These are phyloP conservation scores for Otis tarda DNA, from an alignment of 2,113 vertebrate genomes.

Conservation along the genomic window DNA sequence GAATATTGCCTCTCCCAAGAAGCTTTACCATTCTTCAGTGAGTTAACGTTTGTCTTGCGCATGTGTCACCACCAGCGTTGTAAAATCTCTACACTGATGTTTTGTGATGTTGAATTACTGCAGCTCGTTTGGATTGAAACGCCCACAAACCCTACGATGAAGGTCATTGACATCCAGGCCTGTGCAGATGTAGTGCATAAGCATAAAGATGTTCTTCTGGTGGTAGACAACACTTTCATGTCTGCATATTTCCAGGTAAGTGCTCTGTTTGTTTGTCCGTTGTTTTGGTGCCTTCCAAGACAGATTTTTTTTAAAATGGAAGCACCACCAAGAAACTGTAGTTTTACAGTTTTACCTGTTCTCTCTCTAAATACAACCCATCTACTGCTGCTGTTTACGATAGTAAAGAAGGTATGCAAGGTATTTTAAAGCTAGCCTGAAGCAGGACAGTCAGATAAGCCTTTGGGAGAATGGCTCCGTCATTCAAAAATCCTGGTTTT, in stretches of 20 bases:
- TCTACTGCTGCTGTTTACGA: background rate
- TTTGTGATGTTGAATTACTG: background rate
- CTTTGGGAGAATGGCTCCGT: background rate
- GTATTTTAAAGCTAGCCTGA: too few species aligned
- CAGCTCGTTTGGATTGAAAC: constrained; percentile 95
- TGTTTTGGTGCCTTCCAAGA: background rate
- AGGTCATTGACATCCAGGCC: constrained; percentile 86
- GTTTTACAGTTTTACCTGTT: too few species aligned
- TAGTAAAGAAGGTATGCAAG: background rate
- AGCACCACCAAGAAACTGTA: background rate
- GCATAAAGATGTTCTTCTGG: constrained; percentile 83
- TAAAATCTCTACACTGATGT: background rate
- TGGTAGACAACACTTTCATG: constrained; percentile 96
- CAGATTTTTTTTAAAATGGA: background rate
- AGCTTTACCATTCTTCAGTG: background rate
- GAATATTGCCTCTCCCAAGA: background rate
- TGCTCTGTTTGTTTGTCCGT: background rate
- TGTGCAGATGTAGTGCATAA: constrained; percentile 81
- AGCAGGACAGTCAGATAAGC: too few species aligned
- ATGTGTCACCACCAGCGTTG: background rate
- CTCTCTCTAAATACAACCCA: background rate
- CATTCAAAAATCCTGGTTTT: background rate
- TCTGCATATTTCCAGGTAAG: constrained; percentile 94
- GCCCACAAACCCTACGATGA: constrained; percentile 90
- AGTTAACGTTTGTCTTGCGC: background rate